phyloP scores from a whole-genome alignment of 1,140 invertebrate genomes.

The Araneus ventricosus region DNA sequence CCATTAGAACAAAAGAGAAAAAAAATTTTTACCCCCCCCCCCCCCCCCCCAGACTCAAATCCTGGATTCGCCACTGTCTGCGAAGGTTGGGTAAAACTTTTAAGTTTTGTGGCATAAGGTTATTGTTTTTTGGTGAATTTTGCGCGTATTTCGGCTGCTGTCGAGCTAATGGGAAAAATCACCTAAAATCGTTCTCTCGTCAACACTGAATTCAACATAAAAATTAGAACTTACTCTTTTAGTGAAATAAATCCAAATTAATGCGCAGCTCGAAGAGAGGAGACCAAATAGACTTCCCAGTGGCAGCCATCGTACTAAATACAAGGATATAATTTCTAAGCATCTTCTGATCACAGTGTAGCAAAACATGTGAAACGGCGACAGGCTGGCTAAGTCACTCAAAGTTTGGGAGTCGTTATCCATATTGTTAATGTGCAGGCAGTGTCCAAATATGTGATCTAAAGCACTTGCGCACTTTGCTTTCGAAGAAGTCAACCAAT shows the following conservation, averaged over 20 bases:
- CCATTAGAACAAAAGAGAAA: too few relatives aligned
- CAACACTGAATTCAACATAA: neutral
- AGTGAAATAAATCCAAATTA: neutral
- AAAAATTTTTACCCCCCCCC: too few relatives aligned
- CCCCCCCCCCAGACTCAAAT: too few relatives aligned
- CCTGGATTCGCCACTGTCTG: too few relatives aligned
- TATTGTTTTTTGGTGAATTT: too few relatives aligned
- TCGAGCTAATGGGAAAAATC: too few relatives aligned
- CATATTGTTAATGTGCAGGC: constrained; percentile 25
- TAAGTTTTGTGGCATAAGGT: too few relatives aligned
- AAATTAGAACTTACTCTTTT: neutral
- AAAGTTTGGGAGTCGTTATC: neutral
- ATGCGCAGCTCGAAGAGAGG: neutral
- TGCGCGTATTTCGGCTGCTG: too few relatives aligned
- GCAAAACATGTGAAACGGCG: constrained; percentile 3
- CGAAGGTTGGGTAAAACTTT: too few relatives aligned
- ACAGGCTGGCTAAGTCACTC: neutral
- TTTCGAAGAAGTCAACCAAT: constrained; percentile 7
- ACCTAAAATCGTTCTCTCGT: neutral
- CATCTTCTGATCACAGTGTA: constrained; percentile 40
- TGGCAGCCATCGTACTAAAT: constrained; percentile 13
- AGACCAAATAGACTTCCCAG: neutral
- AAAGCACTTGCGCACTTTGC: neutral
- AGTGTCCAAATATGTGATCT: constrained; percentile 35
- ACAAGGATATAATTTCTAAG: constrained; percentile 20